Evolutionary conservation across 1,140 invertebrate species (phyloP).

Genomic region (Neodiprion lecontei): DNA sequence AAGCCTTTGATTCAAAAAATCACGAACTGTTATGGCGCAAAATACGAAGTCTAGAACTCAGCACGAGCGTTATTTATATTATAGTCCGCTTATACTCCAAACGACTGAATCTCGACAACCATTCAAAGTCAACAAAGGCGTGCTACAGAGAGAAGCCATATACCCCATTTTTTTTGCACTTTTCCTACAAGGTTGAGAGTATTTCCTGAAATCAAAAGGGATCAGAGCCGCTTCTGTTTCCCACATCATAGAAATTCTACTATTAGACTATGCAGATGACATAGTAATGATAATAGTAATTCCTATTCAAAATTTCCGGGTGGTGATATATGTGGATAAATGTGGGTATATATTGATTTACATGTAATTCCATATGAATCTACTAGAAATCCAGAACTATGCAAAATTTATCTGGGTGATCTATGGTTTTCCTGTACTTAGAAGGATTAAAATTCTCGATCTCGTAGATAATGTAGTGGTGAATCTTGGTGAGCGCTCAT

Average conservation of each 20-base stretch:
- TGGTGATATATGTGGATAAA: no score
- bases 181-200: slow-evolving; percentile 19
- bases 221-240: slow-evolving; percentile 16
- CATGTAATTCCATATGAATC: no score
- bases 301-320: no score
- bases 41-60: slow-evolving; percentile 19
- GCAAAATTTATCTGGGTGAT: no score
- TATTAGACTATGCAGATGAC: slow-evolving; percentile 31
- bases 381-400: no score
- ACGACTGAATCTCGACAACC: not conserved
- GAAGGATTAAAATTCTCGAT: no score
- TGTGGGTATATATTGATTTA: no score
- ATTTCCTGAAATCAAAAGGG: slow-evolving; percentile 16
- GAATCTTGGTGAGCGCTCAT: no score
- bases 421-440: no score
- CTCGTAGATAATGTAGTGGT: no score
- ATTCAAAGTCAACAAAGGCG: slow-evolving; percentile 22
- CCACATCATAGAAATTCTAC: slow-evolving; percentile 12
- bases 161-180: slow-evolving; percentile 24
- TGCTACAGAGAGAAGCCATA: slow-evolving; percentile 28
- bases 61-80: slow-evolving; percentile 21
- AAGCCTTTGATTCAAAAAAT: slow-evolving; percentile 27
- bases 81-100: slow-evolving; percentile 24
- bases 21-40: slow-evolving; percentile 29
- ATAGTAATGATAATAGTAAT: slow-evolving; percentile 22